These are phyloP conservation scores for Pinctada fucata DNA, from an alignment of 2,888 invertebrate genomes.

Conservation along the genomic window DNA sequence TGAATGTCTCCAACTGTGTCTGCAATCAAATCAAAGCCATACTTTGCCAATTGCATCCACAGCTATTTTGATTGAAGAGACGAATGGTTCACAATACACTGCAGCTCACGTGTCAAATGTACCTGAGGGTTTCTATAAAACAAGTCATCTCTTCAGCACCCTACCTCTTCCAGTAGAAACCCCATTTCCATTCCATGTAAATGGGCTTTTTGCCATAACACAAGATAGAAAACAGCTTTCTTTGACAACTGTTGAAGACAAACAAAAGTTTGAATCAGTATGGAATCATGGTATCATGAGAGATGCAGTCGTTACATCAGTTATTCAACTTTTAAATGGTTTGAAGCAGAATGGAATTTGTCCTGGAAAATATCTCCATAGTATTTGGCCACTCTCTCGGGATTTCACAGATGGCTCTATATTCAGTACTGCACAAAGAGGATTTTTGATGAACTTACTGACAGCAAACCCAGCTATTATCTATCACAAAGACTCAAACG, in stretches of 20 bases:
- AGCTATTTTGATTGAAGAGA: slow-evolving; percentile 25
- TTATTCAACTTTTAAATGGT: slow-evolving; percentile 1
- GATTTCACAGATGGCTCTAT: neutral
- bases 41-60: slow-evolving; percentile 46
- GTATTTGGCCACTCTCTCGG: slow-evolving; percentile 37
- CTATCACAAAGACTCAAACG: too few relatives aligned
- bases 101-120: slow-evolving; percentile 4
- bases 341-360: neutral
- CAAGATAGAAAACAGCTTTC: slow-evolving; percentile 61
- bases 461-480: too few relatives aligned
- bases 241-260: slow-evolving; percentile 62
- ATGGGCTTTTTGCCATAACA: slow-evolving; percentile 68
- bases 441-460: too few relatives aligned
- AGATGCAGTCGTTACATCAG: slow-evolving; percentile 17
- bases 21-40: slow-evolving; percentile 30
- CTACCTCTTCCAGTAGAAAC: slow-evolving; percentile 64
- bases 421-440: neutral
- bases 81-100: neutral
- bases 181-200: slow-evolving; percentile 67
- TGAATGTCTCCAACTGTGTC: slow-evolving; percentile 14
- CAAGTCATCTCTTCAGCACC: slow-evolving; percentile 51
- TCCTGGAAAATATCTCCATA: slow-evolving; percentile 19
- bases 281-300: slow-evolving; percentile 21
- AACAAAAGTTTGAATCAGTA: slow-evolving; percentile 25
- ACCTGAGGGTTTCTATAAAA: slow-evolving; percentile 47